These are phyloP conservation scores for Listronotus bonariensis DNA, from an alignment of 1,140 invertebrate species.

Conservation along the genomic window DNA sequence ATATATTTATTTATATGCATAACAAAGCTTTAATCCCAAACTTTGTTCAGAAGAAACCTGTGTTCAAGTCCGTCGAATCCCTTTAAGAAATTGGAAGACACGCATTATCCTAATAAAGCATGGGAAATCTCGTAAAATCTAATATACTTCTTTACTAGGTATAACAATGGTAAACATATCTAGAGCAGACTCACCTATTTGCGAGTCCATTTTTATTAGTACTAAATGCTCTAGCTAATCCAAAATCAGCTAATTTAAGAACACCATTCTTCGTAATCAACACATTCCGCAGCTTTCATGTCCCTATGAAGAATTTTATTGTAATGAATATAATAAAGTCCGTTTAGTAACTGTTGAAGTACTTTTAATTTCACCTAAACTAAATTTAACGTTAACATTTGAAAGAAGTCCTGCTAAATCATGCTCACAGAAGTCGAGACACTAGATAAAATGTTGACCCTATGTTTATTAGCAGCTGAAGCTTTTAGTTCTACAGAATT, in stretches of 20 bases:
- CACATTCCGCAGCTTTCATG: conserved; percentile 99
- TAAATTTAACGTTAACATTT: conserved; percentile 96
- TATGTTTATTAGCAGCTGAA: conserved; percentile 81
- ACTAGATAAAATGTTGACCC: conserved; percentile 96
- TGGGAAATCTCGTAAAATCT: too few species aligned
- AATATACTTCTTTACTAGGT: too few species aligned
- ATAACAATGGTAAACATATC: too few species aligned
- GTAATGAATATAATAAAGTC: conserved; percentile 95
- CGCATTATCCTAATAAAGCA: too few species aligned
- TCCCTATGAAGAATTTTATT: conserved; percentile 95
- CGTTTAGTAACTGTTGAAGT: conserved; percentile 96
- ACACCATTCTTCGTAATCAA: conserved; percentile 96
- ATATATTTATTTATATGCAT: too few species aligned
- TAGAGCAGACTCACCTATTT: conserved; percentile 63
- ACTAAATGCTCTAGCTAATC: conserved; percentile 89
- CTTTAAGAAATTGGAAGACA: too few species aligned
- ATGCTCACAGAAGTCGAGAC: conserved; percentile 99
- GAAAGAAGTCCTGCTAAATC: conserved; percentile 96
- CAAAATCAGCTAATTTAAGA: conserved; percentile 90
- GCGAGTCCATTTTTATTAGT: conserved; percentile 82
- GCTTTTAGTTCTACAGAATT: conserved; percentile 94
- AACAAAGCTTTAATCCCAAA: too few species aligned
- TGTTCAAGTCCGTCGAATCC: too few species aligned
- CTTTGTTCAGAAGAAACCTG: too few species aligned
- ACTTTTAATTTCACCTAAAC: conserved; percentile 95